phyloP scores from a whole-genome alignment of 2,797 vertebrate species.

The Pangasius krempfi region DNA sequence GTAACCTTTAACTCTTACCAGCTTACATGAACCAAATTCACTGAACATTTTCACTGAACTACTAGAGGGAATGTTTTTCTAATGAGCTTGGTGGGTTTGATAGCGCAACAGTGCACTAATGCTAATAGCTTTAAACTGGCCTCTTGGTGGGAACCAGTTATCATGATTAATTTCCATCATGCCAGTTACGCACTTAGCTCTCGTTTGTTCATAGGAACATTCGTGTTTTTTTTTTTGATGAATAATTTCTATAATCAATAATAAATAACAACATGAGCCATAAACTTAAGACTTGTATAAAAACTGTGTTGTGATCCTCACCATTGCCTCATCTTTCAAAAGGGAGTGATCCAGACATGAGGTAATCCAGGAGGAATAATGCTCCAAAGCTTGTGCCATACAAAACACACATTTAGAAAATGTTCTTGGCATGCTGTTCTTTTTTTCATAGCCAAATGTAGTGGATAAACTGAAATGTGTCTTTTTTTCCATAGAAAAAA shows the following conservation, averaged over 20 bases:
- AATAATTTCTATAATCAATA: conserved; percentile 19
- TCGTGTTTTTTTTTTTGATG: background rate
- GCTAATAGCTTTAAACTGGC: conserved; percentile 21
- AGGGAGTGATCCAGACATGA: conserved; percentile 56
- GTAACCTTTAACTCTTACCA: background rate
- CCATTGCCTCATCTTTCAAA: conserved; percentile 48
- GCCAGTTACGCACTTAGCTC: background rate
- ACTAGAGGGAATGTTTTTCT: conserved; percentile 23
- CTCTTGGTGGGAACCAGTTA: conserved; percentile 30
- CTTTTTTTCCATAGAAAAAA: conserved; percentile 7
- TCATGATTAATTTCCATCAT: conserved; percentile 26
- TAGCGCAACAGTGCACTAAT: conserved; percentile 19
- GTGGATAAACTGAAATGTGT: conserved; percentile 19
- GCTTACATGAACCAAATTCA: conserved; percentile 1
- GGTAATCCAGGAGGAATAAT: conserved; percentile 54
- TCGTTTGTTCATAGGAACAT: background rate
- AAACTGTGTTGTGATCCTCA: conserved; percentile 38
- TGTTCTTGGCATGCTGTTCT: conserved; percentile 33
- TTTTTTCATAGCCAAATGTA: conserved; percentile 30
- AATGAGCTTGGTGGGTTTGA: conserved; percentile 23
- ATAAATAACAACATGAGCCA: conserved; percentile 17
- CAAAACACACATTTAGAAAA: conserved; percentile 45
- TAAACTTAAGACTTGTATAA: conserved; percentile 36
- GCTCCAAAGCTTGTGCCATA: conserved; percentile 41
- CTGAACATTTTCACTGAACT: conserved; percentile 1